These are phyloP conservation scores for Drosophila mercatorum DNA, from an alignment of 2,888 invertebrate species.

Conservation along the genomic window DNA sequence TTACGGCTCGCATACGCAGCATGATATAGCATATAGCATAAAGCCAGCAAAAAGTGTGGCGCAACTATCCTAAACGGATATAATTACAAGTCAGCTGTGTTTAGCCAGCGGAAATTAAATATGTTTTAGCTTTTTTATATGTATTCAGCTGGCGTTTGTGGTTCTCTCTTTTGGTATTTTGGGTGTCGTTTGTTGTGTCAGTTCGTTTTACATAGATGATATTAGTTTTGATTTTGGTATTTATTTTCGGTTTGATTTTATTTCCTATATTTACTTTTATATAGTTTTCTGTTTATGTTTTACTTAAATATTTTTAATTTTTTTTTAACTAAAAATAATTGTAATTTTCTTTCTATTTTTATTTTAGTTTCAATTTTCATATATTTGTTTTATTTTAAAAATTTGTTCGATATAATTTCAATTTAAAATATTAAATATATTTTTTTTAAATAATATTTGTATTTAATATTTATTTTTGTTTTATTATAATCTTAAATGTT, in stretches of 20 bases:
- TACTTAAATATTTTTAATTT: not conserved
- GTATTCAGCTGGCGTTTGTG: not conserved
- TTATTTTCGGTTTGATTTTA: too few relatives aligned
- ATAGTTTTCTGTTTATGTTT: not conserved
- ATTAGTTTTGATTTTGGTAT: not conserved
- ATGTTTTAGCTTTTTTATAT: slow-evolving; percentile 19
- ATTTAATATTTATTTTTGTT: too few relatives aligned
- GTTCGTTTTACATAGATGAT: not conserved
- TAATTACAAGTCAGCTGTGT: slow-evolving; percentile 61
- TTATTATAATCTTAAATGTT: not conserved
- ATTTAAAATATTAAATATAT: too few relatives aligned
- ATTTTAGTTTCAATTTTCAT: too few relatives aligned
- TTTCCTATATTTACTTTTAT: not conserved
- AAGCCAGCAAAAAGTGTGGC: slow-evolving; percentile 20
- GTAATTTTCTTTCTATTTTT: too few relatives aligned
- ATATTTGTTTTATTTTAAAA: too few relatives aligned
- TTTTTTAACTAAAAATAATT: too few relatives aligned
- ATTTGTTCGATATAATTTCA: too few relatives aligned
- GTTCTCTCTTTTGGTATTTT: not conserved
- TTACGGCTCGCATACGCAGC: slow-evolving; percentile 31
- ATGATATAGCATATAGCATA: slow-evolving; percentile 34
- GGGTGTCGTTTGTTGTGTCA: slow-evolving; percentile 2
- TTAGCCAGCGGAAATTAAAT: slow-evolving; percentile 54
- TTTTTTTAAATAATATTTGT: too few relatives aligned
- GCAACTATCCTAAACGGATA: slow-evolving; percentile 51